phyloP scores from a whole-genome alignment of 2,888 invertebrate species.

The Chalcis sispes region DNA sequence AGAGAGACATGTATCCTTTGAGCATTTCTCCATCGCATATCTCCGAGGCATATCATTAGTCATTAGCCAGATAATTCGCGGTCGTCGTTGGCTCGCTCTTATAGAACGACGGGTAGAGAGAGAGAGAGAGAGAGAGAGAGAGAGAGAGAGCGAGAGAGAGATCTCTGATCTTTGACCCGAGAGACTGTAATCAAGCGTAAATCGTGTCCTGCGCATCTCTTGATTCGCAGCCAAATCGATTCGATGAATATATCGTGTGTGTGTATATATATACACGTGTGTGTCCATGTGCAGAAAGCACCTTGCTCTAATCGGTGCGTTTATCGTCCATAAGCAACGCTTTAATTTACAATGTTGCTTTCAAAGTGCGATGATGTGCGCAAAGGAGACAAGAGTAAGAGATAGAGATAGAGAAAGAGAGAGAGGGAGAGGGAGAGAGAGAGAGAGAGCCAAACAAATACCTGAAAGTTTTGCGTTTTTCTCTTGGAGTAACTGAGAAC shows the following conservation, averaged over 20 bases:
- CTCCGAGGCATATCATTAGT: conserved; percentile 62
- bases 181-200: conserved; percentile 67
- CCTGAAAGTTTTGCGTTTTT: no score
- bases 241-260: conserved; percentile 34
- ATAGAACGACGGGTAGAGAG: conserved; percentile 46
- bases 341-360: conserved; percentile 38
- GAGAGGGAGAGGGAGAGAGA: background rate
- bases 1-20: background rate
- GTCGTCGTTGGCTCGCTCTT: background rate
- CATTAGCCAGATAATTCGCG: conserved; percentile 69
- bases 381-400: no score
- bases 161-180: conserved; percentile 53
- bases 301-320: conserved; percentile 39
- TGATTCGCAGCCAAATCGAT: conserved; percentile 42
- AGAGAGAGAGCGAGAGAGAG: no score
- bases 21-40: background rate
- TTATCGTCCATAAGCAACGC: conserved; percentile 49
- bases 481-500: no score
- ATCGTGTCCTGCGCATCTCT: conserved; percentile 67
- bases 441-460: no score
- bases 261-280: background rate
- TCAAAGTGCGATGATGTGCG: background rate
- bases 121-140: no score
- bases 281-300: background rate
- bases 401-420: background rate